A percentile compares a stretch with the other conserved stretches of the same genome.
Conservation (phyloP, 1,140 invertebrate species). For the Listronotus bonariensis region DNA sequence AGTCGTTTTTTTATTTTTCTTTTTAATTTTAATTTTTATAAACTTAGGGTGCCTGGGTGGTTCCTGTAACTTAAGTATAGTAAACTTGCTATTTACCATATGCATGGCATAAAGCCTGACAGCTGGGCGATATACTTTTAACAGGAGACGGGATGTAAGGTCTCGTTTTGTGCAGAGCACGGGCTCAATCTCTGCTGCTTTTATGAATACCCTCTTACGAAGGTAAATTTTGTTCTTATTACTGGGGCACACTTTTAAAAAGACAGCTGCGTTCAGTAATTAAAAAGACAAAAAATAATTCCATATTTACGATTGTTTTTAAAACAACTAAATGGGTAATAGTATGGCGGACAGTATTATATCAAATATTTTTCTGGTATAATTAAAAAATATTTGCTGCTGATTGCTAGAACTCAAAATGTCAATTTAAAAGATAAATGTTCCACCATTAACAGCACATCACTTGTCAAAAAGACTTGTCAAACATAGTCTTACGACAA, state of each 20-base stretch:
- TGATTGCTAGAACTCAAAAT: too few species aligned
- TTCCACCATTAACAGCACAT: too few species aligned
- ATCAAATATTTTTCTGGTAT: too few species aligned
- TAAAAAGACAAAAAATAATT: background rate
- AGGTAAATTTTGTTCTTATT: background rate
- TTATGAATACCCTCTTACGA: background rate
- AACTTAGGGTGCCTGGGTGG: background rate
- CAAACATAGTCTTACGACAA: too few species aligned
- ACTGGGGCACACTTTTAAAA: background rate
- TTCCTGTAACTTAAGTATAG: background rate
- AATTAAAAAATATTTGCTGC: too few species aligned
- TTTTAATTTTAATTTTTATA: background rate
- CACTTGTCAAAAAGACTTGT: too few species aligned
- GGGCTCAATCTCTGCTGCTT: slow-evolving; percentile 2
- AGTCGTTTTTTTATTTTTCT: too few species aligned
- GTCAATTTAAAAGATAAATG: too few species aligned
- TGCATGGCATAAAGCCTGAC: slow-evolving; percentile 9
- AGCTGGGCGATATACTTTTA: slow-evolving; percentile 15
- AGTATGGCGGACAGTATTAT: too few species aligned
- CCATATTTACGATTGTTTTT: too few species aligned
- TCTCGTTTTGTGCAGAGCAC: slow-evolving; percentile 20
- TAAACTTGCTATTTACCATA: slow-evolving; percentile 6
- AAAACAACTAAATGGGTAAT: too few species aligned
- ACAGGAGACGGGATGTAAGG: slow-evolving; percentile 19
- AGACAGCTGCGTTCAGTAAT: background rate